Base-by-base conservation (phyloP, 2,113 vertebrate species). In the Gavialis gangeticus region DNA sequence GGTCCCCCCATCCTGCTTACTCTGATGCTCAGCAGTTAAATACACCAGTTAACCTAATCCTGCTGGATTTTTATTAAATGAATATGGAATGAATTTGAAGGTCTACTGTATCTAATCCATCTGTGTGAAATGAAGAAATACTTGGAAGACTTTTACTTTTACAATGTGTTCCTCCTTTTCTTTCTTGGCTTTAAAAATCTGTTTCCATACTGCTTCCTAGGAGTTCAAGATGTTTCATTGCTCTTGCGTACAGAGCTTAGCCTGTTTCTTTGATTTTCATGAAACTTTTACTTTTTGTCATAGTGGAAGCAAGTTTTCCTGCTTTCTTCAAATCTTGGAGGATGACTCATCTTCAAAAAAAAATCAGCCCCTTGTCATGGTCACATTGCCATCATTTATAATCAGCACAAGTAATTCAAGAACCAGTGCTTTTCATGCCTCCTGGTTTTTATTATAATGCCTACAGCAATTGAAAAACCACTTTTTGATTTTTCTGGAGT, bases 181-280 rank as follows among this genome's bases (percentile, higher is more conserved):
- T 0, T 2, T 54, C n/a, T 15, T 92, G 55, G 30, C 66, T 91
- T 82, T 88, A 46, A 84, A 59, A 73, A 55, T 4, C 62, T 67
- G 11, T 8, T 90, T 93, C 84, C 37, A 3, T 79, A 89, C 37
- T 15, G 2, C 3, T 60, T 93, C 28, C 60, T n/a, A 90, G 64
- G 83, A 81, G 92, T 9, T 67, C 58, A 80, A 79, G 34, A 58
- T 58, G 71, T 77, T 9, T 82, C 27, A 64, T 18, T 89, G 37
- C 58, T 92, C 66, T 84, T n/a, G 66, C 56, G 8, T 10, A n/a
- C 37, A 34, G 78, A 76, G 92, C 25, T 80, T 88, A 82, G 73
- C 67, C 25, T 59, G 83, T n/a, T 54, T 79, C 82, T 69, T 37
- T 77, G 77, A 81, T 79, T 93, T 92, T 28, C 85, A 69, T 54